Percentiles rank a stretch among this genome's conserved stretches.
Evolutionary conservation across 1,140 invertebrate genomes (phyloP).

Genomic region (Triops cancriformis): DNA sequence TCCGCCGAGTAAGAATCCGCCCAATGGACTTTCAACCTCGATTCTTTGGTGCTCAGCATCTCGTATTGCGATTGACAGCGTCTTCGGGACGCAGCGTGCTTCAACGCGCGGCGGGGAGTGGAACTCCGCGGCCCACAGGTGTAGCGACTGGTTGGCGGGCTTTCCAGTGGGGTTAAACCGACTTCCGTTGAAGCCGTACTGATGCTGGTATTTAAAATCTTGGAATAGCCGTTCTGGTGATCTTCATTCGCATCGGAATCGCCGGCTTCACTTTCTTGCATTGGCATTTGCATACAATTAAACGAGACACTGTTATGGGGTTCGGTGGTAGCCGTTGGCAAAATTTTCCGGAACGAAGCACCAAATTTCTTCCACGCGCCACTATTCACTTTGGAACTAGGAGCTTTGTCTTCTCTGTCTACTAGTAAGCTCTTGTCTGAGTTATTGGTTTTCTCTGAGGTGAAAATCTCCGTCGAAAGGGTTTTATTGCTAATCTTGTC

Average conservation of each 20-base stretch:
- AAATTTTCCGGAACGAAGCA: slow-evolving; percentile 15
- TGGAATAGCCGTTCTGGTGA: neutral
- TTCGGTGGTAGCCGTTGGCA: neutral
- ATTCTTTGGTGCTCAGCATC: neutral
- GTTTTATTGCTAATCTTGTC: slow-evolving; percentile 22
- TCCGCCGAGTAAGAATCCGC: neutral
- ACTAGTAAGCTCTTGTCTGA: neutral
- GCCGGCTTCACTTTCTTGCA: neutral
- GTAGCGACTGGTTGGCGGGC: slow-evolving; percentile 24
- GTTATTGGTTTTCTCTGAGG: neutral
- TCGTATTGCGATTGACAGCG: neutral
- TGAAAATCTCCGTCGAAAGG: slow-evolving; percentile 8
- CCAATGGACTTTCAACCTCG: neutral
- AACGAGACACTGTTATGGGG: neutral
- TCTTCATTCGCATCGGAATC: neutral
- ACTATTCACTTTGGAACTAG: neutral
- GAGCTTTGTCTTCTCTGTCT: neutral
- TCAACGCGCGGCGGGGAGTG: slow-evolving; percentile 21
- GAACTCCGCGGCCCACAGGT: slow-evolving; percentile 24
- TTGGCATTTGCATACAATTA: neutral
- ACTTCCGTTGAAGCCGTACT: neutral
- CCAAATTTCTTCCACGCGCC: slow-evolving; percentile 22
- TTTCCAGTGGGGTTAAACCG: neutral
- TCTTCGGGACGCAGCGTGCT: neutral
- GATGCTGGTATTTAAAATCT: neutral